These are phyloP conservation scores for Pollimyrus isidori DNA, from an alignment of 2,113 vertebrate species.

Conservation along the genomic window DNA sequence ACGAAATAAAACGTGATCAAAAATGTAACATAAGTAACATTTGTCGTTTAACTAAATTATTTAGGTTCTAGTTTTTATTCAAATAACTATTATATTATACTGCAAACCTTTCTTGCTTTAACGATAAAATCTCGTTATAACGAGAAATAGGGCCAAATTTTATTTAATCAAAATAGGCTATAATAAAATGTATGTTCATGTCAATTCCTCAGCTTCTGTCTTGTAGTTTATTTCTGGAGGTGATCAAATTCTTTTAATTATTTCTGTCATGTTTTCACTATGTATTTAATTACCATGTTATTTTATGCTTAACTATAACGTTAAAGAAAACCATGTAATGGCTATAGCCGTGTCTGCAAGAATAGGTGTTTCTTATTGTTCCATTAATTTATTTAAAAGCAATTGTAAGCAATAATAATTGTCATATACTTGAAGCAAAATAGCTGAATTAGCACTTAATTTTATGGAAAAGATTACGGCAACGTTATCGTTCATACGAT, in stretches of 20 bases:
- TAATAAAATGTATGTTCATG: neutral
- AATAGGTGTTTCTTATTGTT: neutral
- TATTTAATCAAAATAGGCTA: neutral
- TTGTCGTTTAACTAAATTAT: neutral
- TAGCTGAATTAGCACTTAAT: neutral
- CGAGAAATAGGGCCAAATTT: no score
- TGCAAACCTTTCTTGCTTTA: no score
- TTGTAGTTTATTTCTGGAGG: neutral
- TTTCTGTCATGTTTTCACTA: neutral
- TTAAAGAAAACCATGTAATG: neutral
- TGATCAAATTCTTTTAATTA: neutral
- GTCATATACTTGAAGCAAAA: neutral
- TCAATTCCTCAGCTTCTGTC: neutral
- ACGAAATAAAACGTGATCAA: neutral
- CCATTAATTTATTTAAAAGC: neutral
- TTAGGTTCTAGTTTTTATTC: neutral
- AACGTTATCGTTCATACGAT: neutral
- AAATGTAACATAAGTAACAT: neutral
- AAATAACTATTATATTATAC: neutral
- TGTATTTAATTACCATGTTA: neutral
- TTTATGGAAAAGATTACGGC: neutral
- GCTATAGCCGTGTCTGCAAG: neutral
- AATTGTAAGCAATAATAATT: neutral
- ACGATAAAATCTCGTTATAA: no score
- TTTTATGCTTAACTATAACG: neutral